Evolutionary conservation across 2,797 vertebrate genomes (phyloP).

Genomic region (Onychomys leucogaster): DNA sequence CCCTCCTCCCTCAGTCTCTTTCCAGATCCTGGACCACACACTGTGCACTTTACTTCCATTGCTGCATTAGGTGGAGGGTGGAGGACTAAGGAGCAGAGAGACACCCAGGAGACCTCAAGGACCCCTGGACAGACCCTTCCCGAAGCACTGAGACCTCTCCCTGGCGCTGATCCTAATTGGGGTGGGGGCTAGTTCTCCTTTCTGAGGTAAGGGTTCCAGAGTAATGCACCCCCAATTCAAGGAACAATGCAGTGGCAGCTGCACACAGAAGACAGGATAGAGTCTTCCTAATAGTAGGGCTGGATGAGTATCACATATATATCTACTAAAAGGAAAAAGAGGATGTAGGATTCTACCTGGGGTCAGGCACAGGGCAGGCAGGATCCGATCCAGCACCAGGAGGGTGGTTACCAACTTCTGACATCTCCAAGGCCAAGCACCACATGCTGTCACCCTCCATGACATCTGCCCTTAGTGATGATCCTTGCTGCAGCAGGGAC

Average conservation of each 20-base stretch:
- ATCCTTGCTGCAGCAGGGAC: background rate
- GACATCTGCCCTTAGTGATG: background rate
- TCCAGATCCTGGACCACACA: constrained; percentile 52
- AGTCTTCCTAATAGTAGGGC: background rate
- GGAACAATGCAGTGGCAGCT: background rate
- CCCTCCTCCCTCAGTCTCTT: background rate
- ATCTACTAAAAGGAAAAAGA: background rate
- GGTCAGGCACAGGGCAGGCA: background rate
- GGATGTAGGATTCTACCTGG: background rate
- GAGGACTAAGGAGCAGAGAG: background rate
- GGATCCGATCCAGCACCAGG: too few relatives aligned
- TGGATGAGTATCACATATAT: rapidly evolving
- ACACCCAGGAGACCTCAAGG: constrained; percentile 1
- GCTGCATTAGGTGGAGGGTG: rapidly evolving
- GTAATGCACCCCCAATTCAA: background rate
- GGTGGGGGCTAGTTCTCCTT: background rate
- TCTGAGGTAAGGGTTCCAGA: background rate
- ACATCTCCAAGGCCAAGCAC: background rate
- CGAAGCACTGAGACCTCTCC: background rate
- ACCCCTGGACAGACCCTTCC: background rate
- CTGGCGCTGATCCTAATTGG: rapidly evolving
- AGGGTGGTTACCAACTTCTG: background rate
- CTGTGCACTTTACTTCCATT: background rate
- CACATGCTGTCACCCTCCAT: background rate
- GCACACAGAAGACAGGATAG: background rate